Base-by-base conservation (phyloP, 2,888 invertebrate genomes). In the Ennomos erosarius region DNA sequence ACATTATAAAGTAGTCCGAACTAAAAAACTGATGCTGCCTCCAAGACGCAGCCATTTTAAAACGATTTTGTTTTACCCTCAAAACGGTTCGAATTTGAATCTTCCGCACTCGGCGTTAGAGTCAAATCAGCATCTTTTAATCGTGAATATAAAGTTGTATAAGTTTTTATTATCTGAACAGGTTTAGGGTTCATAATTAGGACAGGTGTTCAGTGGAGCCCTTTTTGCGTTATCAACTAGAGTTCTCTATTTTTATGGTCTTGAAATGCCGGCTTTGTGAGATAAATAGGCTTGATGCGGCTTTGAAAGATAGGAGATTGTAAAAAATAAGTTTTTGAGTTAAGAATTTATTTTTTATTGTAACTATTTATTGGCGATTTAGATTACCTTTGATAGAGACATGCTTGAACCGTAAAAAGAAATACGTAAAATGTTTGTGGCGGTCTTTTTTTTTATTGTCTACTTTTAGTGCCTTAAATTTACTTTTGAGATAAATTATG, bases 121-220 rank as follows among this genome's bases (percentile, higher is more conserved):
- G 38, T 46, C 48, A 46, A 40, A 34, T 33, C 40, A 46, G 49
- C 16, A 1, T 45, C 34, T 36, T 10, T 38, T 35, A 16, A 10
- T 9, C 10, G 40, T 42, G 43, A 45, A 47, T 33, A 10, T 36
- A 51, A 35, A 26, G 51, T 48, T 55, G 46, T 54, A 43, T 65
- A 66, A 55, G 64, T 53, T 71, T 67, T 71, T 65, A 3, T 34
- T 63, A 69, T 60, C 67, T 68, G 60, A 75, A 85, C 88, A 75
- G 83, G 86, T 87, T 87, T 83, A 81, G 82, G 84, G 76, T 74
- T 77, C 70, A 75, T 85, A 86, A 87, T 88, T 87, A 85, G 87
- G 83, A 81, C 88, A 88, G 88, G 88, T 88, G 88, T 83, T 79
- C 86, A 79, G 77, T 79, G 82, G 76, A 73, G 74, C 74, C 71